Base-by-base conservation (phyloP, 2,888 invertebrate genomes). In the Leucophora obtusa region DNA sequence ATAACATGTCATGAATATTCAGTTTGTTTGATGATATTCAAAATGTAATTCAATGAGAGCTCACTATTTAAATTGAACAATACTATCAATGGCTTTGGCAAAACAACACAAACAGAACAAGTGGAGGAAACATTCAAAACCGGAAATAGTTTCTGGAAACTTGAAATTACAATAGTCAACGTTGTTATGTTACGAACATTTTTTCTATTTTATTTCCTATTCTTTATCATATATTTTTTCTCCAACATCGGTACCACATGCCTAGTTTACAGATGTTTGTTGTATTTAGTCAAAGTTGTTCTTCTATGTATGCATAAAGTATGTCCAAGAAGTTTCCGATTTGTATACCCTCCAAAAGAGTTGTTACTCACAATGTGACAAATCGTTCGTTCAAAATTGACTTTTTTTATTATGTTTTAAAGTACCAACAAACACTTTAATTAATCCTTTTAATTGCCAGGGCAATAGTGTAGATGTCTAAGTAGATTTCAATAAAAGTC, bases 131-230 rank as follows among this genome's bases (percentile, higher is more conserved):
- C 82, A 79, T 79, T 78, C 79, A 72, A 79, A 75, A 71, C 68
- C 82, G 79, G 75, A 82, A 82, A 79, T 78, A 82, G 79, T 79
- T 82, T 79, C 79, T 79, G 82, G 79, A 82, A 79, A 71, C 77
- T 81, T 81, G 77, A 81, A 77, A 81, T 81, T 78, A 71, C 81
- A 81, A 81, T 77, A 70, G 69, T 73, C 73, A 72, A 53, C 65
- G 54, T 33, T 76, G 65, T 62, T 53, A 2, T 53, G 17, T 65
- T 11, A 21, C 38, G n/a, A 54, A 38, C 17, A 50, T 50, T 75
- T n/a, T n/a, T n/a, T 65, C 59, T 24, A 14, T 11, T 74, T 60
- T 47, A 47, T 47, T n/a, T 6, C n/a, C 35, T 65, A 14, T 66
- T 53, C 6, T 62, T 10, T 9, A 2, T 14, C 10, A 11, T 53